Conservation (phyloP, 2,113 vertebrate genomes). For the Microcebus jonahi region DNA sequence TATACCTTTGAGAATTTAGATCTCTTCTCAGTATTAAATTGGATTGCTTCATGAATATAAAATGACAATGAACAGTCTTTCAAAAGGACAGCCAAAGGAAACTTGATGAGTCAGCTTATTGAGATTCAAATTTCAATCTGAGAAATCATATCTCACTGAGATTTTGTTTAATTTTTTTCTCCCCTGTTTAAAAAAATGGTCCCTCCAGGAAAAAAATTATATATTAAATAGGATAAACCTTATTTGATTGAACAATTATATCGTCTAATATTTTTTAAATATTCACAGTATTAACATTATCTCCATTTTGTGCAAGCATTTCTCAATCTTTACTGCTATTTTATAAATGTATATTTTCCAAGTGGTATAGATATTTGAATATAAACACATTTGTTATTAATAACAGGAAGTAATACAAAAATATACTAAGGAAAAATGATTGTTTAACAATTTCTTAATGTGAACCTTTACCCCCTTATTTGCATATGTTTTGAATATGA, state of each 20-base stretch:
- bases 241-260: neutral
- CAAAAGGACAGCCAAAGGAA: slow-evolving; percentile 63
- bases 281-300: neutral
- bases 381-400: neutral
- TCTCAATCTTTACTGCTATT: neutral
- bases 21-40: slow-evolving; percentile 54
- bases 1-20: slow-evolving; percentile 45
- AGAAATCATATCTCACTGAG: slow-evolving; percentile 51
- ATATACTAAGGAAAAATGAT: neutral
- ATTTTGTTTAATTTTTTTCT: neutral
- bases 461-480: neutral
- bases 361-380: neutral
- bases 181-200: slow-evolving; percentile 1
- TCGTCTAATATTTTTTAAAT: neutral
- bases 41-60: slow-evolving; percentile 75
- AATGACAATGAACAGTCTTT: slow-evolving; percentile 65
- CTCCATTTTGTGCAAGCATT: neutral
- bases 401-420: neutral
- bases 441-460: neutral
- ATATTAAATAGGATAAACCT: neutral
- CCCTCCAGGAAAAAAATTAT: neutral
- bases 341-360: neutral
- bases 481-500: neutral
- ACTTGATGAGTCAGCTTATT: slow-evolving; percentile 2
- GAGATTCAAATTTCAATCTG: slow-evolving; percentile 41